Evolutionary conservation across 2,888 invertebrate genomes (phyloP).

Genomic region (Dorcus hopei): DNA sequence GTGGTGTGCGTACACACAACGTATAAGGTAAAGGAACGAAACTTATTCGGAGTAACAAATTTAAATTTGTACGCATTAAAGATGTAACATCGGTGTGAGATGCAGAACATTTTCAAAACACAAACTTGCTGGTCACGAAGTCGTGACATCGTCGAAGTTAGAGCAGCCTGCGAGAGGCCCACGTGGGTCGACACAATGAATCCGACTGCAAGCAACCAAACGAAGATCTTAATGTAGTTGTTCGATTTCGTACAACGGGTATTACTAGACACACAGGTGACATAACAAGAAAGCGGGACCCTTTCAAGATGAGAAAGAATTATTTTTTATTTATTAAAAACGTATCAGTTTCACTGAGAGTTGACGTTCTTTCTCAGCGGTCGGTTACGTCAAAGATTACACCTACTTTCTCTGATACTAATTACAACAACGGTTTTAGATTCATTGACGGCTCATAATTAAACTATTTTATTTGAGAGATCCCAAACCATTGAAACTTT

Average conservation of each 20-base stretch:
- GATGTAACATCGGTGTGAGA: conserved; percentile 15
- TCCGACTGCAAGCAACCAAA: conserved; percentile 4
- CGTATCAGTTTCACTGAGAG: no score
- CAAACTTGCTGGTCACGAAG: conserved; percentile 30
- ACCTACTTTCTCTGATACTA: conserved; percentile 31
- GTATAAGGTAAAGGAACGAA: no score
- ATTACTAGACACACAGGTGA: no score
- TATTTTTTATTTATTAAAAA: no score
- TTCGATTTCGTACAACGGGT: conserved; percentile 7
- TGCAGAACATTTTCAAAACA: conserved; percentile 23
- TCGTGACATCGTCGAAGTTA: conserved; percentile 27
- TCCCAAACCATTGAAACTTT: conserved; percentile 4
- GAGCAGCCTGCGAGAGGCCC: conserved; percentile 22
- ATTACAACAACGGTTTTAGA: conserved; percentile 19
- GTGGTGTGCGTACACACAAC: no score
- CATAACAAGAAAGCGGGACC: no score
- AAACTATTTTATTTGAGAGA: conserved; percentile 10
- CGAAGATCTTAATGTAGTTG: conserved; percentile 13
- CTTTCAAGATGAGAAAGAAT: no score
- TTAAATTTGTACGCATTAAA: no score
- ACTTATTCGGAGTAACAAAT: no score
- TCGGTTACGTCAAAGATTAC: conserved; percentile 31
- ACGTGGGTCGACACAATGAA: conserved; percentile 18
- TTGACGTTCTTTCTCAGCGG: neutral
- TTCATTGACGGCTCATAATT: conserved; percentile 21